phyloP scores from a whole-genome alignment of 2,113 vertebrate species.

The Hyaena hyaena region DNA sequence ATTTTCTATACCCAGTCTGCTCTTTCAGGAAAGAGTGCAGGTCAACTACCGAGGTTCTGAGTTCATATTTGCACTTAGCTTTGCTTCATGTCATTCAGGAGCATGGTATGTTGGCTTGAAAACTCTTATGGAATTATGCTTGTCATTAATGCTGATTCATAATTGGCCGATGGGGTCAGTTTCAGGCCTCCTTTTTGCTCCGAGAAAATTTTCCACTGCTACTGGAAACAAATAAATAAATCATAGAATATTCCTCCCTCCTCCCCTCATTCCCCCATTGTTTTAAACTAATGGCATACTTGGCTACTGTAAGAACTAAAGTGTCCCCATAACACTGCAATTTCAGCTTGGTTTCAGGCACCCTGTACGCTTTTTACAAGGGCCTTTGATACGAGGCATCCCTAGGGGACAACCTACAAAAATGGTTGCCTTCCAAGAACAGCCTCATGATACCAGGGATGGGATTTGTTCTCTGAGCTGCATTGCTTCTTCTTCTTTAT shows the following conservation, averaged over 20 bases:
- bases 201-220: constrained; percentile 86
- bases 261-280: constrained; percentile 78
- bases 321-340: constrained; percentile 84
- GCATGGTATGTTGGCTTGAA: constrained; percentile 73
- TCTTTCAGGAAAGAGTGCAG: neutral
- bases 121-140: constrained; percentile 81
- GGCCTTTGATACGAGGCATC: constrained; percentile 83
- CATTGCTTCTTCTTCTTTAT: neutral
- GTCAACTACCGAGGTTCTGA: constrained; percentile 42
- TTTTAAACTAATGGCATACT: constrained; percentile 88
- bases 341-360: constrained; percentile 86
- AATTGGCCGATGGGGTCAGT: constrained; percentile 83
- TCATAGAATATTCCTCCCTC: constrained; percentile 83
- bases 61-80: constrained; percentile 76
- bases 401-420: constrained; percentile 83
- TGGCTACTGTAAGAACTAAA: constrained; percentile 86
- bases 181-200: constrained; percentile 81
- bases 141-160: constrained; percentile 84
- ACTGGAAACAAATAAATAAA: constrained; percentile 88
- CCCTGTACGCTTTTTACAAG: constrained; percentile 84
- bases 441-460: constrained; percentile 75
- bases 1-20: neutral
- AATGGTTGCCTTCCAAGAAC: constrained; percentile 87
- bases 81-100: constrained; percentile 66
- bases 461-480: constrained; percentile 29